Evolutionary conservation across 1,140 invertebrate genomes (phyloP), one percentile per base, ranked within the genome.

Genomic region (Ruditapes philippinarum): DNA sequence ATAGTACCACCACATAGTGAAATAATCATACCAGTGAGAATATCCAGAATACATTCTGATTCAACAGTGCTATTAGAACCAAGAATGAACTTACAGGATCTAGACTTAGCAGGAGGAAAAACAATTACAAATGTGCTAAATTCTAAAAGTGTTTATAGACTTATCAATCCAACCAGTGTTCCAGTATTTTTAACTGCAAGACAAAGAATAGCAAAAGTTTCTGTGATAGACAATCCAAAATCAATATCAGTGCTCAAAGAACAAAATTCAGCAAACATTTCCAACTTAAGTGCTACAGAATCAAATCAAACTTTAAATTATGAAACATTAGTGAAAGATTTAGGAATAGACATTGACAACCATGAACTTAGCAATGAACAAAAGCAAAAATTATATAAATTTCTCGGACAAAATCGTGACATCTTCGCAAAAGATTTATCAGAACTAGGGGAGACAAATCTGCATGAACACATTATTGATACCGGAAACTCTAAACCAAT

Each of bases 381-480:
- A 76, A 87, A 74, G 45, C 7, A 40, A 19, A 68, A 81, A 81
- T 62, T 87, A n/a, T 31, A 78, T 11, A 25, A 19, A 0, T 70
- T 90, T 31, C 2, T 90, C 22, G 70, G 36, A 45, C 68, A 38
- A 19, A 91, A 89, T 74, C 14, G 86, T 14, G 60, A 89, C 31
- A 42, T 91, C 25, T 91, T 91, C 68, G 85, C 90, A 19, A 84
- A 62, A 25, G 80, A 91, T 70, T 78, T 91, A 81, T 80, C 90
- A 45, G 90, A 88, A 91, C 19, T 91, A 22, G 83, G 89, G 2
- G 19, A 57, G 22, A 88, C 74, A 38, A 17, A 73, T 36, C 3
- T 76, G 0, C 33, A 83, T 62, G 22, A 45, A 17, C 88, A 91
- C 51, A 62, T 62, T 40, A 91, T 91, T 36, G 68, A 87, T 9